Evolutionary conservation across 1,140 invertebrate species (phyloP).

Genomic region (Lasioglossum albipes): DNA sequence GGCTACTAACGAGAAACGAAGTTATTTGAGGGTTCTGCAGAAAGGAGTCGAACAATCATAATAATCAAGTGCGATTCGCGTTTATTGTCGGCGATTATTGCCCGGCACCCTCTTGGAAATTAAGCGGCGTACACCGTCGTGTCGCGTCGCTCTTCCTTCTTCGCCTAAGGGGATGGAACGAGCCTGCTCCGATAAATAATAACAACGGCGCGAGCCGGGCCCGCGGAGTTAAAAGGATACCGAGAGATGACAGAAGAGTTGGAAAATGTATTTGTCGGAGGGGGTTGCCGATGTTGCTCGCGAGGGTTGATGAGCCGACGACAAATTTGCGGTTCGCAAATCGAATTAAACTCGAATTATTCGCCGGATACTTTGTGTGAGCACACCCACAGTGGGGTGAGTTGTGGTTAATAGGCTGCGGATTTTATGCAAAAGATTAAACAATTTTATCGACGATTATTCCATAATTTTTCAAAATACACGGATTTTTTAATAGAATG

Average conservation of each 20-base stretch:
- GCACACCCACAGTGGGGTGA: too few relatives aligned
- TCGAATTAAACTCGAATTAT: not conserved
- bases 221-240: conserved; percentile 67
- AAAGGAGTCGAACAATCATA: conserved; percentile 78
- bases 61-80: conserved; percentile 78
- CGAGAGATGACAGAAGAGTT: conserved; percentile 9
- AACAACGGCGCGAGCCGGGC: conserved; percentile 70
- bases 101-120: conserved; percentile 67
- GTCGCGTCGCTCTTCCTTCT: conserved; percentile 18
- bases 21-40: conserved; percentile 52
- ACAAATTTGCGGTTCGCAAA: not conserved
- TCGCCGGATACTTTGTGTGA: not conserved
- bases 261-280: not conserved
- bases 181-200: conserved; percentile 73
- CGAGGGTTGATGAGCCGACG: not conserved
- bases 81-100: conserved; percentile 77
- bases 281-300: not conserved
- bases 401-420: too few relatives aligned
- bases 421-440: too few relatives aligned
- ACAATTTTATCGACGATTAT: too few relatives aligned
- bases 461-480: too few relatives aligned
- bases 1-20: conserved; percentile 42
- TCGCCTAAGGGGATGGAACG: conserved; percentile 12
- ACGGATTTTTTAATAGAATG: too few relatives aligned
- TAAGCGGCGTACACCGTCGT: conserved; percentile 45